phyloP scores from a whole-genome alignment of 1,140 invertebrate species.

The Meloidogyne hapla region DNA sequence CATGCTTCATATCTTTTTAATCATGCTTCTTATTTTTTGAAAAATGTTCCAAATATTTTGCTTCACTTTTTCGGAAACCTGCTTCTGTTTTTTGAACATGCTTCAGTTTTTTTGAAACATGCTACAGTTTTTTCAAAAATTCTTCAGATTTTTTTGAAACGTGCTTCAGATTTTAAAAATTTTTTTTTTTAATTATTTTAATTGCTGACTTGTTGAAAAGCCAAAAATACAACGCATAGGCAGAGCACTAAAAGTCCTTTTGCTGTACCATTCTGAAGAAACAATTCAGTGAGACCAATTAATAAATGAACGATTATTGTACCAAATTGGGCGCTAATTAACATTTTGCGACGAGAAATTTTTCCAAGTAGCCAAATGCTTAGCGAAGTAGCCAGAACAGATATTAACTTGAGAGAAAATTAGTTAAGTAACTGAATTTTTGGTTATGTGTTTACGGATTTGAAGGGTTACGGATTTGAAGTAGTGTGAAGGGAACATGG shows the following conservation, averaged over 20 bases:
- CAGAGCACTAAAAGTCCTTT: not conserved
- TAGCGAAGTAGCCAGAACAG: not conserved
- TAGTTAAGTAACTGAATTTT: no score
- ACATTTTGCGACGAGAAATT: slow-evolving; percentile 8
- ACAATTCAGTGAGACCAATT: slow-evolving; percentile 2
- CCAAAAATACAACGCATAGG: slow-evolving; percentile 11
- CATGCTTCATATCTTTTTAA: no score
- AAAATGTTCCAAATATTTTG: no score
- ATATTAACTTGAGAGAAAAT: not conserved
- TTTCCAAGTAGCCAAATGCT: slow-evolving; percentile 21
- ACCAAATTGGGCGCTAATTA: slow-evolving; percentile 6
- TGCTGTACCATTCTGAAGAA: not conserved
- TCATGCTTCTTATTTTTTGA: no score
- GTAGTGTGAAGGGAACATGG: no score
- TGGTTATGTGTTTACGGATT: no score
- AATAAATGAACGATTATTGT: slow-evolving; percentile 11
- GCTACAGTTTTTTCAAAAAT: no score
- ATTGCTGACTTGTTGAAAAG: slow-evolving; percentile 20
- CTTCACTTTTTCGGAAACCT: no score
- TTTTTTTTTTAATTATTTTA: not conserved
- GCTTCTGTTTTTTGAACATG: no score
- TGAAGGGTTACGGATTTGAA: no score
- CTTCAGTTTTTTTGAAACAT: no score
- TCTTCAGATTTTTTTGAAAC: no score
- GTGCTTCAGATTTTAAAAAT: not conserved